phyloP scores from a whole-genome alignment of 2,888 invertebrate species.

The Philopedon plagiatum region DNA sequence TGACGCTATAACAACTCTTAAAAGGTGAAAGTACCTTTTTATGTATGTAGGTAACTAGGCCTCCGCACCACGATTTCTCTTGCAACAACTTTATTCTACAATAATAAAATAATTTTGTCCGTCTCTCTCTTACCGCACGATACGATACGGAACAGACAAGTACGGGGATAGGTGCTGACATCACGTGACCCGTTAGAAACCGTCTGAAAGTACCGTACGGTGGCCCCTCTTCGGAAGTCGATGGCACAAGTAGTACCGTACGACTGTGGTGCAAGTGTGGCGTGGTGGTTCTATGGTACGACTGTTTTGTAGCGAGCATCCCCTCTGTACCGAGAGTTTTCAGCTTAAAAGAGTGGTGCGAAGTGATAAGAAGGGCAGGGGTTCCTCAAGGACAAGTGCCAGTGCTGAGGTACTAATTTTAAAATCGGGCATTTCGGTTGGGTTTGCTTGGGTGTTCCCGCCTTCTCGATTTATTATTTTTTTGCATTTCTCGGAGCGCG shows the following conservation, averaged over 20 bases:
- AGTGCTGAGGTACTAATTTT: conserved; percentile 50
- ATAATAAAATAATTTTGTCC: conserved; percentile 30
- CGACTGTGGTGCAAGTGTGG: conserved; percentile 23
- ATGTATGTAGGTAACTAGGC: conserved; percentile 68
- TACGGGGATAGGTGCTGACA: conserved; percentile 19
- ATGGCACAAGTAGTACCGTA: conserved; percentile 54
- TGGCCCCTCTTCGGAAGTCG: conserved; percentile 51
- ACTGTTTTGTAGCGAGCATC: conserved; percentile 56
- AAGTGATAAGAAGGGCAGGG: conserved; percentile 57
- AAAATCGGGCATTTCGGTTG: conserved; percentile 33
- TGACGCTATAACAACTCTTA: conserved; percentile 22
- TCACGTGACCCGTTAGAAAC: conserved; percentile 52
- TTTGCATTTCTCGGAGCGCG: too few relatives aligned
- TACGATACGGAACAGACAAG: conserved; percentile 9
- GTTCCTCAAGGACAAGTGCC: conserved; percentile 64
- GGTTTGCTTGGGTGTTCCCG: conserved; percentile 6
- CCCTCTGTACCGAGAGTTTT: conserved; percentile 59
- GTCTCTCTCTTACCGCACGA: conserved; percentile 51
- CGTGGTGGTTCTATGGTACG: conserved; percentile 34
- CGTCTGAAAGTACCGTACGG: conserved; percentile 41
- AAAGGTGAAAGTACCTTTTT: conserved; percentile 67
- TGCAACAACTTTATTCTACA: conserved; percentile 24
- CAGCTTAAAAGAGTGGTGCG: conserved; percentile 41
- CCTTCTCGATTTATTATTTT: background rate
- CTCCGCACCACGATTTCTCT: conserved; percentile 63